Conservation (phyloP, 2,888 invertebrate species). For the Elmis aenea region DNA sequence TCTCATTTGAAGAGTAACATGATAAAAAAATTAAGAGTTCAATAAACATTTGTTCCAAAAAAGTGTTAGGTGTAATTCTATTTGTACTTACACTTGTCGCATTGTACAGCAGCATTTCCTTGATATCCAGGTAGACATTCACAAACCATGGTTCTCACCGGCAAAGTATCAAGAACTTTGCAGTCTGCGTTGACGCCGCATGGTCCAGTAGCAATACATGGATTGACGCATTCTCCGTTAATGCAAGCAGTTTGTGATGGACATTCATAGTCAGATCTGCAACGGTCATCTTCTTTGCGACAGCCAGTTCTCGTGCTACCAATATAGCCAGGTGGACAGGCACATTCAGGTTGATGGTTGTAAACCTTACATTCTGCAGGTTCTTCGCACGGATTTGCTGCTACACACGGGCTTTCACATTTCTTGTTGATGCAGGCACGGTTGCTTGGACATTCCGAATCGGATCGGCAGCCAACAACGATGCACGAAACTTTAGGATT, state of each 20-base stretch:
- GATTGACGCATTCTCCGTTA: constrained; percentile 74
- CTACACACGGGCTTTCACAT: constrained; percentile 72
- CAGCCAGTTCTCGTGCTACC: constrained; percentile 63
- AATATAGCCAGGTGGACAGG: constrained; percentile 72
- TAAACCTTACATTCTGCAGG: constrained; percentile 72
- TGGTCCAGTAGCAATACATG: constrained; percentile 72
- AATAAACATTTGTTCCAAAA: too few species aligned
- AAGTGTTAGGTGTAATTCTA: too few species aligned
- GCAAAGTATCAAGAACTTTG: constrained; percentile 72
- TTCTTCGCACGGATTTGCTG: constrained; percentile 62
- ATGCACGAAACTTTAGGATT: constrained; percentile 75
- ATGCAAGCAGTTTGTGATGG: constrained; percentile 80
- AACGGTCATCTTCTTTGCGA: constrained; percentile 56
- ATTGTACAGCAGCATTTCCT: constrained; percentile 81
- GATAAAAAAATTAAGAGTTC: too few species aligned
- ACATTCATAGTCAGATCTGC: constrained; percentile 76
- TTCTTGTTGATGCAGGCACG: constrained; percentile 77
- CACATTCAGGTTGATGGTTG: constrained; percentile 72
- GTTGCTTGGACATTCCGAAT: constrained; percentile 75
- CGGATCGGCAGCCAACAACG: constrained; percentile 73
- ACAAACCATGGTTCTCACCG: constrained; percentile 84
- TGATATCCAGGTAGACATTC: constrained; percentile 80
- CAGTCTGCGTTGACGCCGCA: constrained; percentile 79
- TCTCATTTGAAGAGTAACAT: too few species aligned
- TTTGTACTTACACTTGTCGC: constrained; percentile 73